phyloP scores from a whole-genome alignment of 2,797 vertebrate species.

The Aselliscus stoliczkanus region DNA sequence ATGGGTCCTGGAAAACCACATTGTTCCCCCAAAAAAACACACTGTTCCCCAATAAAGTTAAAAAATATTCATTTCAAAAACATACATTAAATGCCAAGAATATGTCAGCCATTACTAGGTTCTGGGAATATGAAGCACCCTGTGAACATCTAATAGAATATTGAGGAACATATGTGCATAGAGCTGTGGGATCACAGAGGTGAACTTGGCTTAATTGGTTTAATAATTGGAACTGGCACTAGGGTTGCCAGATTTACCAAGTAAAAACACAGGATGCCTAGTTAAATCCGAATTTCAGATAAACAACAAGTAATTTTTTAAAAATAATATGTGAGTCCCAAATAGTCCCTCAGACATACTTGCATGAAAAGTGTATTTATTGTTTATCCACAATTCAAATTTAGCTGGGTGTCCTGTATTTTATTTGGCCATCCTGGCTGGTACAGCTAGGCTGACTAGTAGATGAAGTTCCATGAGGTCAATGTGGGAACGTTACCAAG shows the following conservation, averaged over 20 bases:
- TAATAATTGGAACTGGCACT: neutral
- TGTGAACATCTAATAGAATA: neutral
- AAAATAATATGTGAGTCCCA: neutral
- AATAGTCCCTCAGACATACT: neutral
- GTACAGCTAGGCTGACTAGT: neutral
- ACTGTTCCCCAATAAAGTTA: too few relatives aligned
- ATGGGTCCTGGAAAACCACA: too few relatives aligned
- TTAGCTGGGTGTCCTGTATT: neutral
- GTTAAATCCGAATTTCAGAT: neutral
- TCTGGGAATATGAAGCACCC: neutral
- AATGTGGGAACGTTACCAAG: neutral
- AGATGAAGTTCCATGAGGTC: neutral
- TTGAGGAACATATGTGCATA: neutral
- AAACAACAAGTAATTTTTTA: neutral
- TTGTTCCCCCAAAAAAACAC: too few relatives aligned
- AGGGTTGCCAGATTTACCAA: neutral
- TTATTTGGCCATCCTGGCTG: neutral
- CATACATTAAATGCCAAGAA: neutral
- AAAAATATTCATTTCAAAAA: neutral
- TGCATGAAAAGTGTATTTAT: neutral
- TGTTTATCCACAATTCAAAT: conserved; percentile 1
- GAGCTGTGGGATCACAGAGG: neutral
- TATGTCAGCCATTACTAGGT: neutral
- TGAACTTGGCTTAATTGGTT: neutral
- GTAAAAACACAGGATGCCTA: neutral